Percentiles rank a stretch among this genome's conserved stretches.
Evolutionary conservation across 1,140 invertebrate species (phyloP).

Genomic region (Bombus waltoni): DNA sequence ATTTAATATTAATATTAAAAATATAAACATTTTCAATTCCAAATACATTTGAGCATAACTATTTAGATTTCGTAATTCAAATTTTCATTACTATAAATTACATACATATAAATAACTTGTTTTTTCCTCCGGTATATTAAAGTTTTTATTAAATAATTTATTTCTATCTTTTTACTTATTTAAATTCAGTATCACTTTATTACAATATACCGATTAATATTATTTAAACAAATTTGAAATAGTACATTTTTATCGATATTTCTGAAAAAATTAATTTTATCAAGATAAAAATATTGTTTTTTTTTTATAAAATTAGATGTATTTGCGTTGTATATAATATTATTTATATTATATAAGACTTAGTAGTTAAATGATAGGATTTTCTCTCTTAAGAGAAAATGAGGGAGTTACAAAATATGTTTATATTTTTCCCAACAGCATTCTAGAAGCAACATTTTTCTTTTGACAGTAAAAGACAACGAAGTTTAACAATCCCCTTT

Average conservation of each 20-base stretch:
- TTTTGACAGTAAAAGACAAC: constrained; percentile 80
- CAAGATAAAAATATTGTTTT: neutral
- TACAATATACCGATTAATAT: neutral
- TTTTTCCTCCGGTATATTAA: constrained; percentile 6
- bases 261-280: neutral
- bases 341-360: neutral
- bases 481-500: constrained; percentile 69
- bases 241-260: neutral
- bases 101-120: constrained; percentile 21
- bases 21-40: no score
- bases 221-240: neutral
- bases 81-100: neutral
- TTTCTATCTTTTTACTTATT: neutral
- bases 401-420: neutral
- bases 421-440: constrained; percentile 7
- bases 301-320: neutral
- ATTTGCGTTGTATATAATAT: neutral
- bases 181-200: neutral
- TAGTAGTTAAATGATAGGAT: neutral
- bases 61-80: neutral
- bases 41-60: neutral
- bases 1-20: no score
- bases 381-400: constrained; percentile 1
- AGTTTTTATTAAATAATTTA: neutral
- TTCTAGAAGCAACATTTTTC: constrained; percentile 44